Evolutionary conservation across 2,113 vertebrate species (phyloP).

Genomic region (Glaucidium brasilianum): DNA sequence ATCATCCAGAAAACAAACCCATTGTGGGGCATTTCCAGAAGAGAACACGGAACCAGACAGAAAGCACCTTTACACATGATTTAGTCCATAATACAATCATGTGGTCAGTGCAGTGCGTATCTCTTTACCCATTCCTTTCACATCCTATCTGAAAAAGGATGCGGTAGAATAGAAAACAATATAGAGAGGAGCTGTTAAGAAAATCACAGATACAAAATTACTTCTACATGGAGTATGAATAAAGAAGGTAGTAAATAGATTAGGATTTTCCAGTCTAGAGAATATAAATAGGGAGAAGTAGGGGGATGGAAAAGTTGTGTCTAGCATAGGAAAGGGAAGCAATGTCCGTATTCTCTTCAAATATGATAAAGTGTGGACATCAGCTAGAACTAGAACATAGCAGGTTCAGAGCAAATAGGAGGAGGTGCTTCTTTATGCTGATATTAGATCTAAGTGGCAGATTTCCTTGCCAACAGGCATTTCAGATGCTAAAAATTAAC

Average conservation of each 20-base stretch:
- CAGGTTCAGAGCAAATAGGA: neutral
- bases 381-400: neutral
- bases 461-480: neutral
- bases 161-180: neutral
- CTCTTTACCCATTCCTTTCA: neutral
- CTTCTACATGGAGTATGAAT: neutral
- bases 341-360: neutral
- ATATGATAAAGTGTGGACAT: neutral
- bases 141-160: neutral
- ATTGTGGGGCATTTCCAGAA: neutral
- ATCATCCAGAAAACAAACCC: neutral
- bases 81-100: neutral
- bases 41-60: neutral
- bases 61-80: neutral
- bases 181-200: neutral
- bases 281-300: neutral
- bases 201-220: neutral
- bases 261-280: neutral
- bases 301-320: rapidly evolving
- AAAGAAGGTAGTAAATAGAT: neutral
- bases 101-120: too few relatives aligned
- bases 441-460: neutral
- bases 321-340: neutral
- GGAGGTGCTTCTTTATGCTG: neutral
- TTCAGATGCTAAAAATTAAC: neutral